Evolutionary conservation across 64 coral and sea anemone species (phyloP), one percentile per base, ranked within the genome.

Genomic region (Stichodactyla helianthus): DNA sequence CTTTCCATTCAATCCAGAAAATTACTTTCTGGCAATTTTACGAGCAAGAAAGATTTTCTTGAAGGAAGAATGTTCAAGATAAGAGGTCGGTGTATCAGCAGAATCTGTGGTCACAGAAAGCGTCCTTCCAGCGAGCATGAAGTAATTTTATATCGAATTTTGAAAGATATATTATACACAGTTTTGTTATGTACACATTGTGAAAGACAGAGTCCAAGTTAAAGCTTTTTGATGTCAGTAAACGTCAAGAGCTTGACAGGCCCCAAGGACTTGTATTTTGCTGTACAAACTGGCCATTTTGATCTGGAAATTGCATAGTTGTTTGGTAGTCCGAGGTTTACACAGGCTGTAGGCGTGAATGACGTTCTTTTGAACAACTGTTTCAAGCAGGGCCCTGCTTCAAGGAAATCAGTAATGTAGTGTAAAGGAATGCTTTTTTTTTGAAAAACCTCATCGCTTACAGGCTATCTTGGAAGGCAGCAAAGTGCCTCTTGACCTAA

Each of bases 401-500:
- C 55, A 58, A 15, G 8, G 55, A 58, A 58, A 11, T 58, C 55
- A 44, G 35, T 44, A 44, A 44, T 44, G 55, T 58, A 11, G 55
- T 58, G 8, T 19, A 28, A 31, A 74, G 12, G 26, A 31, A n/a
- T 26, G n/a, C 11, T 4, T 74, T 7, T 74, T 7, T 74, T 74
- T 74, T 31, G 12, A 31, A 11, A 31, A 74, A 23, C 10, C 25
- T 74, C 68, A 74, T 74, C 25, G 68, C 68, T 74, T 26, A 74
- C 22, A 74, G 25, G 68, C 68, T 74, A 74, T 74, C 68, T 74
- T 74, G 7, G 68, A 74, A n/a, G 7, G 68, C 25, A 27, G 0
- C 22, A 13, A 74, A 74, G 68, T 74, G 68, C 68, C 68, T 74
- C 68, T 74, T 74, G 68, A 74, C 68, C 68, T 31, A 31, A n/a